A percentile compares a stretch with the other conserved stretches of the same genome.
phyloP scores from a whole-genome alignment of 2,888 invertebrate genomes.

The Anaspis maculata region DNA sequence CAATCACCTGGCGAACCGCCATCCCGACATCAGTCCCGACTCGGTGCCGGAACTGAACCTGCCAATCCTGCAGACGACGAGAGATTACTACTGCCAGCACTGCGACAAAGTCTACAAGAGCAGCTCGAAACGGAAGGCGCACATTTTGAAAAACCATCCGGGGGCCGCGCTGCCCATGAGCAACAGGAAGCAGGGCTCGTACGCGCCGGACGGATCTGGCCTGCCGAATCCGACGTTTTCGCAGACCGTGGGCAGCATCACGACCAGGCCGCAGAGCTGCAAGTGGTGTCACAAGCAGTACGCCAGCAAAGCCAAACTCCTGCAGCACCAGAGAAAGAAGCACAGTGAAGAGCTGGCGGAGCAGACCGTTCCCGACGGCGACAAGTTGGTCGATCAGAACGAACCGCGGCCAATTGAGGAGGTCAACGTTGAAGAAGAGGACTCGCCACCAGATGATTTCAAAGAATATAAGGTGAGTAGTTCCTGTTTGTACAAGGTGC shows the following conservation, averaged over 20 bases:
- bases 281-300: slow-evolving; percentile 83
- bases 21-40: slow-evolving; percentile 56
- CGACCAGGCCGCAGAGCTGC: slow-evolving; percentile 63
- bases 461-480: no score
- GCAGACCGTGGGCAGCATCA: slow-evolving; percentile 64
- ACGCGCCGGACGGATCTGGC: slow-evolving; percentile 36
- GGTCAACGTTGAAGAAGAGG: neutral
- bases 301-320: slow-evolving; percentile 65
- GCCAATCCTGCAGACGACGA: slow-evolving; percentile 67
- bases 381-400: slow-evolving; percentile 4
- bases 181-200: slow-evolving; percentile 33
- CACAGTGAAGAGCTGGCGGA: slow-evolving; percentile 45
- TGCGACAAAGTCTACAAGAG: slow-evolving; percentile 79
- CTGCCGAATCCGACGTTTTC: slow-evolving; percentile 56
- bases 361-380: slow-evolving; percentile 1
- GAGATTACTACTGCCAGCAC: slow-evolving; percentile 76
- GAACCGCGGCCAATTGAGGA: neutral
- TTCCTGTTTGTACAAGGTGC: no score
- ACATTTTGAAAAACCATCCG: slow-evolving; percentile 76
- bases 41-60: slow-evolving; percentile 66
- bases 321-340: slow-evolving; percentile 60
- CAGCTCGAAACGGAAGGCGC: slow-evolving; percentile 74
- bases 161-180: slow-evolving; percentile 58
- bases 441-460: no score
- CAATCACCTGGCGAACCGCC: slow-evolving; percentile 75